Conservation (phyloP, 2,797 vertebrate genomes). For the Astyanax mexicanus region DNA sequence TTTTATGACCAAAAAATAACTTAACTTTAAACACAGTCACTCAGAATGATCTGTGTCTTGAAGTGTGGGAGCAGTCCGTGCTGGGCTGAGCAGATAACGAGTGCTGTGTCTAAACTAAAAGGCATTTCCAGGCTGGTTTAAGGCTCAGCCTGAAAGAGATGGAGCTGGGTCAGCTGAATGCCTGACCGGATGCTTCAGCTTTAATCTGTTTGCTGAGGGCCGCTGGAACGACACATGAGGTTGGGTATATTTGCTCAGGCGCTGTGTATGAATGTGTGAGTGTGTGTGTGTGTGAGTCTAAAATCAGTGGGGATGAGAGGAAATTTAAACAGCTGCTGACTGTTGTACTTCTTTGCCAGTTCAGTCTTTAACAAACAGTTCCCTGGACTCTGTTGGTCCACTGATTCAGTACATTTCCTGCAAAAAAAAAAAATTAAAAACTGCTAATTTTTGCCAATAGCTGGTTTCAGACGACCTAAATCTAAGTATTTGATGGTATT, state of each 20-base stretch:
- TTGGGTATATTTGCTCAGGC: slow-evolving; percentile 35
- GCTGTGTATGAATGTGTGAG: slow-evolving; percentile 11
- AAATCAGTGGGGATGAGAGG: slow-evolving; percentile 14
- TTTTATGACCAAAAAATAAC: too few species aligned
- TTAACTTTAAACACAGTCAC: too few species aligned
- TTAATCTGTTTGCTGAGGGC: slow-evolving; percentile 46
- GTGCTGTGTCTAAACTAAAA: slow-evolving; percentile 11
- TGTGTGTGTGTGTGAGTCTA: neutral
- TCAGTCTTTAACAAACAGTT: slow-evolving; percentile 8
- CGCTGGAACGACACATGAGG: slow-evolving; percentile 20
- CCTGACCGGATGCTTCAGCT: slow-evolving; percentile 18
- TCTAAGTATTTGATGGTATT: too few species aligned
- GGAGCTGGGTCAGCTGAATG: slow-evolving; percentile 8
- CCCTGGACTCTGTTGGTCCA: slow-evolving; percentile 5
- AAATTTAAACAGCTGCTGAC: slow-evolving; percentile 43
- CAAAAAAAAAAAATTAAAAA: too few species aligned
- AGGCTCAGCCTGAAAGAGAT: neutral
- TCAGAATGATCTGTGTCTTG: neutral
- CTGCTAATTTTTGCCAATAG: too few species aligned
- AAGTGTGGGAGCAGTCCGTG: slow-evolving; percentile 8
- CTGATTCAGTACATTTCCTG: neutral
- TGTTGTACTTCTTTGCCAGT: slow-evolving; percentile 21
- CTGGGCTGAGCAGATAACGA: neutral
- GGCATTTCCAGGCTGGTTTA: slow-evolving; percentile 15
- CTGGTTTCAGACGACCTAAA: too few species aligned